Percentiles rank a stretch among this genome's conserved stretches.
Conservation (phyloP, 2,113 vertebrate genomes). For the Tor tambroides region DNA sequence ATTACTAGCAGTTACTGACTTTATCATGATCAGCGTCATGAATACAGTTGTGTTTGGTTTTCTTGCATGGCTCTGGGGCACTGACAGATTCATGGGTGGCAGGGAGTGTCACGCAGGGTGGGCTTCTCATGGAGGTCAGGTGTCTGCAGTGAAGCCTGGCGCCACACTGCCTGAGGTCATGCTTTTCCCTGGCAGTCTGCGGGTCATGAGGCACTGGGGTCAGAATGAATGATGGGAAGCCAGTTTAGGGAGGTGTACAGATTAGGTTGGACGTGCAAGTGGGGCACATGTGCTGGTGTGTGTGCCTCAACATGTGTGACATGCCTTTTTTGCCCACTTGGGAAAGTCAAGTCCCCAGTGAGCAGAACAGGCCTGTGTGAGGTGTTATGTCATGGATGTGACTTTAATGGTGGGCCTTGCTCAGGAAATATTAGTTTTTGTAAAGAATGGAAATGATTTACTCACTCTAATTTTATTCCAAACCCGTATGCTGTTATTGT, state of each 20-base stretch:
- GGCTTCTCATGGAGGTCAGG: slow-evolving; percentile 59
- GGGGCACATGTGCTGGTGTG: not conserved
- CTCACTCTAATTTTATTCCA: not conserved
- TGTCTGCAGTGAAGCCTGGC: slow-evolving; percentile 63
- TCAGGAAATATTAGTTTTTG: not conserved
- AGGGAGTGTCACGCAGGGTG: slow-evolving; percentile 37
- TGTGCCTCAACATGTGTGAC: slow-evolving; percentile 6
- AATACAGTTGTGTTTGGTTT: slow-evolving; percentile 7
- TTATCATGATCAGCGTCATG: not conserved
- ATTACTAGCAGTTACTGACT: not conserved
- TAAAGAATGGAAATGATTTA: not conserved
- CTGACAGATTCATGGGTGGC: slow-evolving; percentile 29
- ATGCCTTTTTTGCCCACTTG: slow-evolving; percentile 26
- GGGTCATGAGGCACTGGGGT: slow-evolving; percentile 63
- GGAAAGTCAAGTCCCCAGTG: not conserved
- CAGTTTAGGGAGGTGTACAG: slow-evolving; percentile 24
- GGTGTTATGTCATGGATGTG: not conserved
- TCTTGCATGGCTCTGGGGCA: slow-evolving; percentile 28
- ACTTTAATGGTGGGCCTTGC: not conserved
- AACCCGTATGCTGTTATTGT: not conserved
- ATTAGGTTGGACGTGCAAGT: slow-evolving; percentile 18
- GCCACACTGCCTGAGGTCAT: slow-evolving; percentile 62
- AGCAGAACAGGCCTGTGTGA: not conserved
- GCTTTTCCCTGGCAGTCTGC: slow-evolving; percentile 50
- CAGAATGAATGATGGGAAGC: slow-evolving; percentile 49